Base-by-base conservation (phyloP, 2,797 vertebrate species). In the Aphelocoma californica region DNA sequence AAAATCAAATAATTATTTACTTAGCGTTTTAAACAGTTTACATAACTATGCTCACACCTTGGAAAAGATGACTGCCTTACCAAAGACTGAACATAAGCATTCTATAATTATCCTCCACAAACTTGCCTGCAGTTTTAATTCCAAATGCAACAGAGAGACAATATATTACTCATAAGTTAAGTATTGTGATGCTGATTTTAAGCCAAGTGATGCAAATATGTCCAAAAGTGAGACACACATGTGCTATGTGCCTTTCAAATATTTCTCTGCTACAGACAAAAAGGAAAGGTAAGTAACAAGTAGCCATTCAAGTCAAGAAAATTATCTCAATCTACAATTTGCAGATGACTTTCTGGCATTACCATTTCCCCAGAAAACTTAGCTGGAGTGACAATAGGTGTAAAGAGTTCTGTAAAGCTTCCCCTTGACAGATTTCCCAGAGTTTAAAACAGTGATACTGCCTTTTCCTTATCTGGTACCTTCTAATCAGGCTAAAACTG, bases 141-240 rank as follows among this genome's bases (percentile, higher is more conserved):
- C 81, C 61, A 83, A 85, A 71, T 25, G 36, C 44, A 75, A 89
- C 42, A 88, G 61, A 60, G 54, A 78, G 61, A 94, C 83, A 88
- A 94, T 36, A 91, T 45, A 81, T 96, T 96, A 97, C 91, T 96
- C 89, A 92, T 65, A 62, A 90, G 58, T 73, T 38, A 65, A 78
- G 73, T 56, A 84, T 69, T 87, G 38, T 24, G 57, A 79, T 87
- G 79, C 31, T 86, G 67, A 81, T 54, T 79, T 89, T 45, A 75
- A 72, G 86, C 86, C 81, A 92, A 94, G 36, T 38, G 58, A 95
- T 80, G 94, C 60, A 61, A 85, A 69, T 51, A 87, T 34, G 44
- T 88, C 69, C 87, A 90, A 84, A 94, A 71, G 18, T 28, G 28
- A 80, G 34, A 53, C 23, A 69, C 5, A 8, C 44, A 69, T 2